Evolutionary conservation across 2,113 vertebrate genomes (phyloP), one percentile per base, ranked within the genome.

Genomic region (Ictidomys tridecemlineatus): DNA sequence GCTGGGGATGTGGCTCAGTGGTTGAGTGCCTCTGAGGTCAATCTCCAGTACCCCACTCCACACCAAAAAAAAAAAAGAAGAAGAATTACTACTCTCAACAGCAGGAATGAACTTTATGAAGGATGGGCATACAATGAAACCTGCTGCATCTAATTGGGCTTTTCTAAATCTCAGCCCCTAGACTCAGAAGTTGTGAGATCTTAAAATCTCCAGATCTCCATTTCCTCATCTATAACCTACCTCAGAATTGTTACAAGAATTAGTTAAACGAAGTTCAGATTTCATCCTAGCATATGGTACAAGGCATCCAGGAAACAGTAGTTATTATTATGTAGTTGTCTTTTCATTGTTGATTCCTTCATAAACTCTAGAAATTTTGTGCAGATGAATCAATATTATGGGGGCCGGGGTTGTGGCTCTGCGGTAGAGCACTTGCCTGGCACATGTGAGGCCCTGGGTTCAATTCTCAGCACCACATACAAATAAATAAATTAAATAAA

Each of bases 321-420:
- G n/a, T 42, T 85, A 10, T 39, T 34, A 53, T 73, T 61, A 78
- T 14, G 53, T 26, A 58, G 83, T n/a, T 80, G 26, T 20, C 51
- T 85, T 78, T 87, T 80, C 93, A 42, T 65, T 72, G 69, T 37
- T 65, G 26, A 88, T 79, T 96, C 83, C 89, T 79, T 97, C 91
- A 70, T 26, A 39, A 72, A 6, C 87, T 89, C 51, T 67, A 37
- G 61, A 32, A 37, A 85, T 53, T 94, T 82, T 67, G 77, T 20
- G 9, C 42, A 77, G 69, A 53, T 14, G 51, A 53, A 53, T 53
- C 51, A 94, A 96, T 51, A 51, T 51, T 51, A 51, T 51, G 48
- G 48, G 48, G 11, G 11, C 48, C 13, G 48, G 48, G 11, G 48
- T 51, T 51, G 48, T 51, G 12, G 48, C 12, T 51, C 48, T 13